These are phyloP conservation scores for Chelon auratus DNA, from an alignment of 2,797 vertebrate species.

Conservation along the genomic window DNA sequence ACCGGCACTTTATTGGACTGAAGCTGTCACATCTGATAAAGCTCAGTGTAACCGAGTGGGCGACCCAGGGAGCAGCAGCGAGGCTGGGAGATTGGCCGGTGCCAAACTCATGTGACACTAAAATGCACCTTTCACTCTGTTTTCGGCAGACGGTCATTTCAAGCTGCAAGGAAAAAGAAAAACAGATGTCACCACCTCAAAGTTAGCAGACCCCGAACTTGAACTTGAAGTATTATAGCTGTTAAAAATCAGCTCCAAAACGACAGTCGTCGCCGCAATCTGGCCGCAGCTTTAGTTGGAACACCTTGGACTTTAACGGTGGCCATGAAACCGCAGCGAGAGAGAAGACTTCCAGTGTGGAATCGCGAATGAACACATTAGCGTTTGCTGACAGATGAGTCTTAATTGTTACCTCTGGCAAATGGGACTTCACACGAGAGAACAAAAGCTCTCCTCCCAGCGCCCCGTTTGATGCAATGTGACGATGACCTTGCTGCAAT, in stretches of 20 bases:
- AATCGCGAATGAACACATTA: constrained; percentile 77
- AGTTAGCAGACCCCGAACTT: constrained; percentile 26
- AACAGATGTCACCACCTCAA: constrained; percentile 22
- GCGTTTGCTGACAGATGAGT: constrained; percentile 79
- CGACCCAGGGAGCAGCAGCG: constrained; percentile 53
- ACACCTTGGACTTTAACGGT: constrained; percentile 70
- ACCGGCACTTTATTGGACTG: constrained; percentile 75
- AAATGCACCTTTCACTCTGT: constrained; percentile 63
- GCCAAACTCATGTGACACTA: constrained; percentile 61
- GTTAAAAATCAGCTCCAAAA: constrained; percentile 29
- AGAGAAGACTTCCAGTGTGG: constrained; percentile 52
- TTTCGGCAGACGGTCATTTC: constrained; percentile 48
- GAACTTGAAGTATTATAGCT: constrained; percentile 36
- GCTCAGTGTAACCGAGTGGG: constrained; percentile 66
- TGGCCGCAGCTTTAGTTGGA: constrained; percentile 54
- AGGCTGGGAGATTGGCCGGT: constrained; percentile 59
- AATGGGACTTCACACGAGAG: constrained; percentile 76
- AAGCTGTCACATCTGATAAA: constrained; percentile 82
- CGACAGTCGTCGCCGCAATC: constrained; percentile 41
- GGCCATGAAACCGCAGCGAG: constrained; percentile 61
- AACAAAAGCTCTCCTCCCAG: constrained; percentile 77
- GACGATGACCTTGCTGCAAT: constrained; percentile 83
- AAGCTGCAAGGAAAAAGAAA: neutral
- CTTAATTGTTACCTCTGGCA: constrained; percentile 85
- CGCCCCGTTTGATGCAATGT: constrained; percentile 80